Evolutionary conservation across 2,888 invertebrate species (phyloP), one percentile per base, ranked within the genome.

Genomic region (Macrophya annulata): DNA sequence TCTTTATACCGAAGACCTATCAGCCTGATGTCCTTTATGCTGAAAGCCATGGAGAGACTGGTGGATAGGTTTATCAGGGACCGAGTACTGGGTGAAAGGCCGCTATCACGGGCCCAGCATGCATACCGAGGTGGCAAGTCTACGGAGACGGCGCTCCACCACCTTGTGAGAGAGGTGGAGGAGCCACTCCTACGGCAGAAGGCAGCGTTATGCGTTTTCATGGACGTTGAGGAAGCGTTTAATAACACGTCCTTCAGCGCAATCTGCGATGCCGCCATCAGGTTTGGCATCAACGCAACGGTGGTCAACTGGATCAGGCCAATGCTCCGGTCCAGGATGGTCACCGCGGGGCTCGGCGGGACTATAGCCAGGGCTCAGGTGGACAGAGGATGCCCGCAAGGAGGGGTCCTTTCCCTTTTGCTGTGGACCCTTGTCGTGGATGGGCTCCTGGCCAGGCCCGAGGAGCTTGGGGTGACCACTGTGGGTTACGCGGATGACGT

Each of bases 381-480:
- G 1, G 84, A 25, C 10, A 84, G 76, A 82, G 90, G 90, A 12
- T 92, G 90, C 85, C 89, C 90, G 8, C 91, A 91, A 85, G 90
- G 90, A 1, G 90, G 90, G 6, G 90, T 90, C 6, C 87, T 90
- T 3, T 90, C 89, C 5, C 90, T 90, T 0, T 86, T 91, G 1
- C 86, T 91, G 68, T 91, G 90, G 91, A 87, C 79, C 72, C 85
- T 89, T 1, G 88, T 91, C 9, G 86, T 6, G 83, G 37, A 65
- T 21, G 25, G 65, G 31, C 65, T 65, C 25, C 65, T 65, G 10
- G 15, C 65, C 10, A 12, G 0, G 65, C 25, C 6, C 31, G 65
- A 31, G 40, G 25, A 31, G 65, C 25, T 37, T 12, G 15, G n/a
- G n/a, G n/a, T n/a, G n/a, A n/a, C n/a, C n/a, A n/a, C n/a, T n/a